Evolutionary conservation across 2,113 vertebrate species (phyloP), one percentile per base, ranked within the genome.

Genomic region (Hippolais icterina): DNA sequence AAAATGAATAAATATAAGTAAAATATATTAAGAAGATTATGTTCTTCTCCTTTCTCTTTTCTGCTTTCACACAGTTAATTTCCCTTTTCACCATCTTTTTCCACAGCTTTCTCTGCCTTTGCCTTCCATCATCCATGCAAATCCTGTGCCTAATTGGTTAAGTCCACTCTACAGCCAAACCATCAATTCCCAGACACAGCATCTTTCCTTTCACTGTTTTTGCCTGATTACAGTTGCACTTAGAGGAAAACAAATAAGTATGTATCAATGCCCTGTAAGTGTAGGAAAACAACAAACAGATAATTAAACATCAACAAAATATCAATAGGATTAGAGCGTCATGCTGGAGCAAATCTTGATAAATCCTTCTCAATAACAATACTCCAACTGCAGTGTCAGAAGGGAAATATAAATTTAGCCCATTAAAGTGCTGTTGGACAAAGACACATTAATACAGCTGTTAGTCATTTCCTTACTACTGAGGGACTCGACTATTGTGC

Each of bases 291-390:
- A 96, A 94, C 86, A 96, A 97, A 97, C 92, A 97, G 95, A 97
- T 96, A 97, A 98, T 97, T 97, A 98, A 97, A 91, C 95, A 97
- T 94, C 97, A 97, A 96, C 91, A 95, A 98, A 97, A 96, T 91
- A 97, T 97, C 96, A 97, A 89, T 95, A 96, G 96, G 96, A 97
- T 98, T 98, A 98, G 70, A 75, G 78, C 91, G 71, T 90, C 93
- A 90, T 72, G 94, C 96, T 90, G 90, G 94, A 97, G 96, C 90
- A 98, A 96, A 98, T 97, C 97, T 98, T 97, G 97, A 97, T 97
- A 98, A 98, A 97, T 97, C 94, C 77, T 57, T 83, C 96, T 97
- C 91, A 91, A 78, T 88, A 97, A 97, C 92, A 97, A 95, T 94
- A 86, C 75, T 97, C 88, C 27, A 93, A 97, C 90, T 90, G 47